These are phyloP conservation scores for Percopsis transmontana DNA, from an alignment of 2,113 vertebrate genomes.

Conservation along the genomic window DNA sequence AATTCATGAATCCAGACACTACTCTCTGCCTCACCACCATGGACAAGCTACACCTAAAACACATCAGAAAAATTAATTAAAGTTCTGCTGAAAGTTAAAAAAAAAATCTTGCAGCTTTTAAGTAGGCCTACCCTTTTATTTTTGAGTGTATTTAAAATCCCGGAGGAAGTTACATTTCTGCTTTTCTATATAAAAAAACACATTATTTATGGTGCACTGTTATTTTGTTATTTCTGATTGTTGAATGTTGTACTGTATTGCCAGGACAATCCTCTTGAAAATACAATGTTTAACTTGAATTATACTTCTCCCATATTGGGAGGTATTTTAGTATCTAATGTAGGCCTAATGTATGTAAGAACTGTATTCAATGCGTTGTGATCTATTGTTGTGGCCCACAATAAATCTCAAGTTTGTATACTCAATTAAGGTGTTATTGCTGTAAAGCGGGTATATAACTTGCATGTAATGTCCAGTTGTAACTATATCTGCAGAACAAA, in stretches of 20 bases:
- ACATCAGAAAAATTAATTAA: no score
- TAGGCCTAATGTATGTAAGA: conserved; percentile 38
- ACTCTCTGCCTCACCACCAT: no score
- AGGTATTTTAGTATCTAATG: conserved; percentile 53
- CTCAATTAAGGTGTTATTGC: conserved; percentile 11
- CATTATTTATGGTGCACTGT: conserved; percentile 66
- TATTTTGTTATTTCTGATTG: conserved; percentile 30
- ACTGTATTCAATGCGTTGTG: conserved; percentile 52
- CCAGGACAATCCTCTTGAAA: conserved; percentile 58
- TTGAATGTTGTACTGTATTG: conserved; percentile 64
- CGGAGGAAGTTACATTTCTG: conserved; percentile 25
- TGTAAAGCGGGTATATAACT: no score
- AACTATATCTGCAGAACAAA: no score
- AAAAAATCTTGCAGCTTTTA: no score
- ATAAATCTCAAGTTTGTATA: conserved; percentile 68
- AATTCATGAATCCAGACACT: no score
- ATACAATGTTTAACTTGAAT: conserved; percentile 63
- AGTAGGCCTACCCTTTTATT: no score
- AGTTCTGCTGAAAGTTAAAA: no score
- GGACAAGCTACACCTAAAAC: no score
- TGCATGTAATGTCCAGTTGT: no score
- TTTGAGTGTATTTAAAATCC: conserved; percentile 27
- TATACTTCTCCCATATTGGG: conserved; percentile 75
- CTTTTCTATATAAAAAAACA: conserved; percentile 40
- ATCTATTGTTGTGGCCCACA: conserved; percentile 47